These are phyloP conservation scores for Thermophis baileyi DNA, from an alignment of 2,113 vertebrate species.

Conservation along the genomic window DNA sequence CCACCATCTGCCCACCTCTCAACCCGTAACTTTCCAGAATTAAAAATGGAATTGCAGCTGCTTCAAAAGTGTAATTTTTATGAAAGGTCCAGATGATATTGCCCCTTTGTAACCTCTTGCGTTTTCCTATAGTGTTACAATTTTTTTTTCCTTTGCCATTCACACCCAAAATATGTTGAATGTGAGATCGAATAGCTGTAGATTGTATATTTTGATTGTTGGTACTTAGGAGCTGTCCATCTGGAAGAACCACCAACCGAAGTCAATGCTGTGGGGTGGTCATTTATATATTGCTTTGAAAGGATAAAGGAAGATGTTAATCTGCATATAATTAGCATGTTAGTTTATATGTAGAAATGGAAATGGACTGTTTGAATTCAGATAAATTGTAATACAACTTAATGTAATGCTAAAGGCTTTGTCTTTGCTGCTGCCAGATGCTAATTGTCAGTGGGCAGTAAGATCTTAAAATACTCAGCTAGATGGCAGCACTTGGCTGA, in stretches of 20 bases:
- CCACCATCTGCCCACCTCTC: background rate
- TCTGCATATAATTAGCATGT: background rate
- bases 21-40: background rate
- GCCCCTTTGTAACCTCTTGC: background rate
- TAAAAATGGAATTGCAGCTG: background rate
- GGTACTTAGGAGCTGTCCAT: background rate
- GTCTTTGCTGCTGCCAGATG: background rate
- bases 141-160: background rate
- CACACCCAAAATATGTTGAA: background rate
- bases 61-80: background rate
- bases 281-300: background rate
- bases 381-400: background rate
- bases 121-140: too few relatives aligned
- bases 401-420: background rate
- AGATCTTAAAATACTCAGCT: background rate
- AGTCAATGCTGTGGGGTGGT: background rate
- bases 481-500: background rate
- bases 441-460: background rate
- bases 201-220: background rate
- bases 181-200: background rate
- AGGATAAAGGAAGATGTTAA: background rate
- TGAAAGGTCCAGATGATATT: background rate
- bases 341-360: background rate
- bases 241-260: background rate
- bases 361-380: background rate